Percentiles rank a stretch among this genome's conserved stretches.
phyloP scores from a whole-genome alignment of 1,140 invertebrate species.

The Heliconius melpomene region DNA sequence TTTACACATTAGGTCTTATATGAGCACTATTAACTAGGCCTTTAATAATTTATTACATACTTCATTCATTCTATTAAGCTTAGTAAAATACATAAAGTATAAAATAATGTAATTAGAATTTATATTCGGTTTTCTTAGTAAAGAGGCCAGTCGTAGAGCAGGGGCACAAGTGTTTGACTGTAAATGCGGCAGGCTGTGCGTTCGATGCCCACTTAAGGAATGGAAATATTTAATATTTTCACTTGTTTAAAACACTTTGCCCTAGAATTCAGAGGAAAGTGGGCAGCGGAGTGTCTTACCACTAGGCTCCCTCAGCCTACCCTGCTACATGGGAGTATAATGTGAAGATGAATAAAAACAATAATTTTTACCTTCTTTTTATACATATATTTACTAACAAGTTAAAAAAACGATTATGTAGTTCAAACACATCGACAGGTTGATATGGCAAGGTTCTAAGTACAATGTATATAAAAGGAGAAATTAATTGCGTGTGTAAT shows the following conservation, averaged over 20 bases:
- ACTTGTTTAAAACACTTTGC: too few species aligned
- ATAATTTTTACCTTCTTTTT: too few species aligned
- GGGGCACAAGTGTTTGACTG: not conserved
- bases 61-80: not conserved
- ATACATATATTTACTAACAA: too few species aligned
- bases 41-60: slow-evolving; percentile 24
- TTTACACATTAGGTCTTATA: slow-evolving; percentile 18
- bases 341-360: too few species aligned
- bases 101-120: not conserved
- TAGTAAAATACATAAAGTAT: not conserved
- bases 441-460: not conserved
- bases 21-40: slow-evolving; percentile 22
- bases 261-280: not conserved
- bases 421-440: not conserved
- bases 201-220: too few species aligned
- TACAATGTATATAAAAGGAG: slow-evolving; percentile 15
- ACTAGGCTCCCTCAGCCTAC: not conserved
- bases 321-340: too few species aligned
- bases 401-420: too few species aligned
- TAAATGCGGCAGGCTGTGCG: too few species aligned
- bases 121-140: too few species aligned
- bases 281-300: not conserved
- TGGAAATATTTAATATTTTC: too few species aligned
- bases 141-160: not conserved
- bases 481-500: slow-evolving; percentile 30